A percentile compares a stretch with the other conserved stretches of the same genome.
Evolutionary conservation across 2,888 invertebrate species (phyloP).

Genomic region (Xestia xanthographa): DNA sequence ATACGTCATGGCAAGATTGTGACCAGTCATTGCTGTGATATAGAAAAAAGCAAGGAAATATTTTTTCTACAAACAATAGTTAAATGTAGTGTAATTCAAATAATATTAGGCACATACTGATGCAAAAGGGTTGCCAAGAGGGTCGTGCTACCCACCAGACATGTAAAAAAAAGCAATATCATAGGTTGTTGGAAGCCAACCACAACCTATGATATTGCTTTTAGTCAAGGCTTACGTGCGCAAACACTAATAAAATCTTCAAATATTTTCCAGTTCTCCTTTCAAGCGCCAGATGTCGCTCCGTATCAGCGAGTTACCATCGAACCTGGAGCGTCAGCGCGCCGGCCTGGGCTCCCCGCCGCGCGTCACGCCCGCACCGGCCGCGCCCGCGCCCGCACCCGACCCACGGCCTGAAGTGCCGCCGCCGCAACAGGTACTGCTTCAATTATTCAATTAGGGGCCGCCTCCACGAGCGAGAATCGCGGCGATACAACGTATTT

Average conservation of each 20-base stretch:
- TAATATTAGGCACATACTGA: not conserved
- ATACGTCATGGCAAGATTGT: not conserved
- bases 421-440: constrained; percentile 54
- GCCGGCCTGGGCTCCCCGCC: constrained; percentile 94
- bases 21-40: not conserved
- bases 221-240: not conserved
- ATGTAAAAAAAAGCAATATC: too few relatives aligned
- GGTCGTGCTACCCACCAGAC: too few relatives aligned
- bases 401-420: constrained; percentile 66
- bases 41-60: too few relatives aligned
- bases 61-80: not conserved
- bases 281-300: constrained; percentile 99
- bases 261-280: constrained; percentile 93
- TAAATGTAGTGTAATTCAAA: not conserved
- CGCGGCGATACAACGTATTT: too few relatives aligned
- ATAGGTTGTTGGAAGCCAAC: not conserved
- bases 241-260: not conserved
- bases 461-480: too few relatives aligned
- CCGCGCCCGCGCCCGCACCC: constrained; percentile 76
- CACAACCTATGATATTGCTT: not conserved
- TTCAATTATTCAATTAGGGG: not conserved
- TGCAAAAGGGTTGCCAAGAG: too few relatives aligned
- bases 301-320: constrained; percentile 98
- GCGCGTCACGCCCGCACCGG: constrained; percentile 91
- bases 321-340: constrained; percentile 96